Base-by-base conservation (phyloP, 2,888 invertebrate species). In the Ganaspis brasiliensis region DNA sequence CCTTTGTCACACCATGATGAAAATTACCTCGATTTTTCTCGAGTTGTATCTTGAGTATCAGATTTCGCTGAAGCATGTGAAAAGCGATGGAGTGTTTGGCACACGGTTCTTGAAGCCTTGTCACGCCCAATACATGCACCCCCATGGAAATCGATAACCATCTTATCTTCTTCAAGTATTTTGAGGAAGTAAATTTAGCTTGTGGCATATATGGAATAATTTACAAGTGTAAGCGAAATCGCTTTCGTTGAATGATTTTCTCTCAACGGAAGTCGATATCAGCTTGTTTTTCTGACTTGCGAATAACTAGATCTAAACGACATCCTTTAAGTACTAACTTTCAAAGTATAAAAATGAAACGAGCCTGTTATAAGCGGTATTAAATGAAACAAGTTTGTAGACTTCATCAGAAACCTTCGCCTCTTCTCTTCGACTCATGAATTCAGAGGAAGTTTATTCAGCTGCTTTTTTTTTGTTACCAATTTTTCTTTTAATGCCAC, bases 211-310 rank as follows among this genome's bases (percentile, higher is more conserved):
- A 8, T n/a, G 24, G n/a, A 24, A n/a, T 9, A 49, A 67, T 67
- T 26, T 24, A 37, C 6, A 21, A 63, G 59, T 10, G n/a, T 1
- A 63, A 63, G 21, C 37, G 0, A 61, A 73, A 24, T 35, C 75
- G 75, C 79, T 84, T 81, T 84, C 81, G 81, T 85, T 86, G 79
- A 79, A 81, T 76, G 84, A 84, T 84, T 85, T 31, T 87, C 84
- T 79, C 85, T 81, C 61, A 49, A 37, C 79, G 70, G 61, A 45
- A 37, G 31, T 56, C 52, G 19, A 63, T 74, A 77, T 16, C 49
- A 72, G 16, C 56, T 71, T 45, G 56, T 81, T 84, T 81, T 82
- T 80, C 71, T 73, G 72, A n/a, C n/a, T n/a, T n/a, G 31, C 67
- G 45, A 21, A 72, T 74, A 84, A 84, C 82, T 79, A 80, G 85